phyloP scores from a whole-genome alignment of 2,888 invertebrate genomes.

The Acanthopleura granulata region DNA sequence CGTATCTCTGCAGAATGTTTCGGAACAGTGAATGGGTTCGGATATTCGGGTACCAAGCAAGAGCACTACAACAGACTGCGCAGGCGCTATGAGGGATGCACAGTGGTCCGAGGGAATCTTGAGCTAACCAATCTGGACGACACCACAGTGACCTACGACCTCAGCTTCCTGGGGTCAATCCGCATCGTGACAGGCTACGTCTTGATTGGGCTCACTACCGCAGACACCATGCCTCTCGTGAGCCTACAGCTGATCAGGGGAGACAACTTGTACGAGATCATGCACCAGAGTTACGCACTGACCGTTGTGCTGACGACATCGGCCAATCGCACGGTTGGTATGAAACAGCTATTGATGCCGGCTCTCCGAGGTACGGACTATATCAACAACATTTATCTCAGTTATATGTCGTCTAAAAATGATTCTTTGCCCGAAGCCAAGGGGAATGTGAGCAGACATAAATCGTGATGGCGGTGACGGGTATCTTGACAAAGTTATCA shows the following conservation, averaged over 20 bases:
- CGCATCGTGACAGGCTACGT: constrained; percentile 95
- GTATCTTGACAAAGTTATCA: too few species aligned
- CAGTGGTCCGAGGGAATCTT: constrained; percentile 97
- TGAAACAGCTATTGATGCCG: constrained; percentile 56
- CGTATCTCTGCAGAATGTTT: constrained; percentile 45
- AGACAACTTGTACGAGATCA: constrained; percentile 87
- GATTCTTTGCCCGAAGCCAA: too few species aligned
- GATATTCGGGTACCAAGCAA: constrained; percentile 48
- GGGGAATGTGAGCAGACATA: too few species aligned
- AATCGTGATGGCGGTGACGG: too few species aligned
- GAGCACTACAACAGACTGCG: constrained; percentile 53
- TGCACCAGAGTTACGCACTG: constrained; percentile 51
- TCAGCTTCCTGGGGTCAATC: constrained; percentile 92
- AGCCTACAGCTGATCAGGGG: constrained; percentile 94
- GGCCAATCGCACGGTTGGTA: constrained; percentile 74
- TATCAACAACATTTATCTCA: too few species aligned
- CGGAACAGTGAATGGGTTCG: constrained; percentile 52
- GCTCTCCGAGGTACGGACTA: constrained; percentile 53
- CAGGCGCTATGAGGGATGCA: constrained; percentile 92
- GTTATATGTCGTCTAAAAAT: too few species aligned
- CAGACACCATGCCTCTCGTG: constrained; percentile 86
- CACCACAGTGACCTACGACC: constrained; percentile 79
- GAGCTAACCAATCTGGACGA: constrained; percentile 90
- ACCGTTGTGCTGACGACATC: constrained; percentile 71
- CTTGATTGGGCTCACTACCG: constrained; percentile 84